Percentiles rank a stretch among this genome's conserved stretches.
These are phyloP conservation scores for Clarias fuscus DNA, from an alignment of 2,797 vertebrate species.

Conservation along the genomic window DNA sequence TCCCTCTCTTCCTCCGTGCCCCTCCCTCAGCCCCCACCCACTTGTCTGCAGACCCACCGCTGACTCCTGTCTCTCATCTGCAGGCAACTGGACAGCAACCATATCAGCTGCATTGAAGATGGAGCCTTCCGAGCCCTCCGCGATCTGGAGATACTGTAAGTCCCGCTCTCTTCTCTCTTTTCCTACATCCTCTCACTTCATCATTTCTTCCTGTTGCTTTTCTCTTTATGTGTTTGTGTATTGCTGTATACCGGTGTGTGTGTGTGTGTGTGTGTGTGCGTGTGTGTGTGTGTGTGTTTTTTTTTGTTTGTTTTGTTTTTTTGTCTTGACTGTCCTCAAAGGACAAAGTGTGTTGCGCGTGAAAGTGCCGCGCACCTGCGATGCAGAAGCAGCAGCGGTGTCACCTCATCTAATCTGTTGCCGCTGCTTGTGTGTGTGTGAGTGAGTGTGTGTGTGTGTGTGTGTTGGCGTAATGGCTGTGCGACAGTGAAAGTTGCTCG, in stretches of 20 bases:
- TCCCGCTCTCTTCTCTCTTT: conserved; percentile 44
- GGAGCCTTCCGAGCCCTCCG: conserved; percentile 99
- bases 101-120: conserved; percentile 99
- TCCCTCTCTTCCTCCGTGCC: conserved; percentile 40
- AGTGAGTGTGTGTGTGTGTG: conserved; percentile 35
- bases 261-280: no score
- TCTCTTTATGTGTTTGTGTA: neutral
- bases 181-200: conserved; percentile 31
- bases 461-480: conserved; percentile 41
- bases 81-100: conserved; percentile 87
- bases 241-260: conserved; percentile 24
- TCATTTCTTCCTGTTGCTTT: conserved; percentile 27
- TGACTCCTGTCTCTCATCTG: conserved; percentile 61
- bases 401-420: conserved; percentile 48
- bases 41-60: conserved; percentile 56
- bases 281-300: conserved; percentile 3
- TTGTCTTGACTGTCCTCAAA: conserved; percentile 42
- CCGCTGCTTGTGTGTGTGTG: conserved; percentile 24
- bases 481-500: conserved; percentile 54
- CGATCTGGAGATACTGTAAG: conserved; percentile 99
- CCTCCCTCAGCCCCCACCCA: conserved; percentile 54
- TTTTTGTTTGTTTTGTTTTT: neutral
- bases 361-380: conserved; percentile 47
- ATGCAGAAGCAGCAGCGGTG: conserved; percentile 36
- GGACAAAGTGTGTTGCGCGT: conserved; percentile 53